Evolutionary conservation across 2,888 invertebrate species (phyloP).

Genomic region (Dryomyza anilis): DNA sequence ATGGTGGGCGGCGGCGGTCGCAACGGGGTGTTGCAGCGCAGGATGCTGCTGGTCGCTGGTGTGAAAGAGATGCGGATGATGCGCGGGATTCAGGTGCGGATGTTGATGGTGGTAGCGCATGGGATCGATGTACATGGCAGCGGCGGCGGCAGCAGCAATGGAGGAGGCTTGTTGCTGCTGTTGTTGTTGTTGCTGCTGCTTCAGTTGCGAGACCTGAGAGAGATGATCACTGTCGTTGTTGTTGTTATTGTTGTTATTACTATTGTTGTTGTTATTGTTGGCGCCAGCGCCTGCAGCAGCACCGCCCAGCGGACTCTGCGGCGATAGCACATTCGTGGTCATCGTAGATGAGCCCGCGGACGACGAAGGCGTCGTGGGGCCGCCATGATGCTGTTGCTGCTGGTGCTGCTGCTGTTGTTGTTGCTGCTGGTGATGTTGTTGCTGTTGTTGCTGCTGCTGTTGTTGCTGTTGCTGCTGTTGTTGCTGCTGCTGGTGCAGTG

Average conservation of each 20-base stretch:
- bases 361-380: constrained; percentile 59
- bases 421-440: constrained; percentile 54
- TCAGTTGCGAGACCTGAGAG: constrained; percentile 47
- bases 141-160: constrained; percentile 61
- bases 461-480: constrained; percentile 55
- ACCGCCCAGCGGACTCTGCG: constrained; percentile 57
- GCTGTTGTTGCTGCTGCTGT: constrained; percentile 56
- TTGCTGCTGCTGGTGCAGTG: constrained; percentile 55
- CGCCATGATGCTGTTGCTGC: constrained; percentile 49
- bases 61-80: constrained; percentile 59
- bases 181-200: constrained; percentile 41
- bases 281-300: constrained; percentile 44
- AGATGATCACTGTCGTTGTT: constrained; percentile 50
- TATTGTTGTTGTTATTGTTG: constrained; percentile 47
- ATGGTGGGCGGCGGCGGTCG: constrained; percentile 38
- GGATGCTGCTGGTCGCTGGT: constrained; percentile 55
- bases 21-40: constrained; percentile 52
- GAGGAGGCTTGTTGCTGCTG: constrained; percentile 57
- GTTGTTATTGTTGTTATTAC: constrained; percentile 44
- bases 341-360: constrained; percentile 59
- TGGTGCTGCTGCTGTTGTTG: constrained; percentile 54
- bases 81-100: constrained; percentile 59
- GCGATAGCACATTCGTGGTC: constrained; percentile 60
- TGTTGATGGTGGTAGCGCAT: constrained; percentile 61
- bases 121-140: constrained; percentile 62